These are phyloP conservation scores for Monopis laevigella DNA, from an alignment of 2,888 invertebrate genomes.

Conservation along the genomic window DNA sequence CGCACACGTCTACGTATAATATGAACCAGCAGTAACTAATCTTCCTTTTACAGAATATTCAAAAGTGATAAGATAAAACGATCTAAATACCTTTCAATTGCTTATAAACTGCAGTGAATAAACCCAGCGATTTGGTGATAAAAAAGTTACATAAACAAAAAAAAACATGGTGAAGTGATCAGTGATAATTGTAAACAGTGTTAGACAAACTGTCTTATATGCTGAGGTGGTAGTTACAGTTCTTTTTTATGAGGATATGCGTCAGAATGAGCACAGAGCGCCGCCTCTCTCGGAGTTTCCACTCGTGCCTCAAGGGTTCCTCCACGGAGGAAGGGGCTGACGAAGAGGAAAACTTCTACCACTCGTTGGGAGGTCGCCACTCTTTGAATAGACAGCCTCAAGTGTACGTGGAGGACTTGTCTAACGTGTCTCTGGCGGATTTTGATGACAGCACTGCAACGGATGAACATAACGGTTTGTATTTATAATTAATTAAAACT, in stretches of 20 bases:
- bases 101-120: too few relatives aligned
- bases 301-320: conserved; percentile 73
- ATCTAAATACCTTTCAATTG: too few relatives aligned
- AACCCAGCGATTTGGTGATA: too few relatives aligned
- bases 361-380: conserved; percentile 54
- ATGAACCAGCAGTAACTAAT: too few relatives aligned
- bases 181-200: conserved; percentile 3
- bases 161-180: too few relatives aligned
- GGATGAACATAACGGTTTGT: conserved; percentile 54
- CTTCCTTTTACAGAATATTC: too few relatives aligned
- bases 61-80: too few relatives aligned
- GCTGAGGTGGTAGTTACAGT: not conserved
- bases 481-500: conserved; percentile 18
- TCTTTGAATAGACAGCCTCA: conserved; percentile 49
- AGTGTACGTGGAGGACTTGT: conserved; percentile 57
- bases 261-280: conserved; percentile 64
- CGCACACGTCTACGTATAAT: too few relatives aligned
- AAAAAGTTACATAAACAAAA: too few relatives aligned
- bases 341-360: conserved; percentile 58
- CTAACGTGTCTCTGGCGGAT: conserved; percentile 51
- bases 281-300: conserved; percentile 73
- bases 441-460: conserved; percentile 40
- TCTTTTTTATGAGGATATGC: conserved; percentile 35
- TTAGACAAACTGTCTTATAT: not conserved
- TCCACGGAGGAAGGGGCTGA: conserved; percentile 61